These are phyloP conservation scores for Caenorhabditis sinica DNA, from an alignment of 2,888 invertebrate genomes.

Conservation along the genomic window DNA sequence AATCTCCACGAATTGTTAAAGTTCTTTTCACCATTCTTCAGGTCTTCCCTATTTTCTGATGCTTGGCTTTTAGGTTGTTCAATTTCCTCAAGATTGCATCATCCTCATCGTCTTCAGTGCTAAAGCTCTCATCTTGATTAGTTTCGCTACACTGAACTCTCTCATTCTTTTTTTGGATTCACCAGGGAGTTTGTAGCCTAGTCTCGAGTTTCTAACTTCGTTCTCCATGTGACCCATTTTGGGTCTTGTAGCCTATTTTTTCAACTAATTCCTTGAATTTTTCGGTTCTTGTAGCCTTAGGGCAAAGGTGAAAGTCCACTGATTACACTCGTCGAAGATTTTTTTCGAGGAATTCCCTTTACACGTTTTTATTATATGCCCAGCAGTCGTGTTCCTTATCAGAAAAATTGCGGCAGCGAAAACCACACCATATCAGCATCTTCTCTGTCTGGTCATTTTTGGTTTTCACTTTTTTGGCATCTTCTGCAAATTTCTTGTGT, in stretches of 20 bases:
- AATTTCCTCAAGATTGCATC: not conserved
- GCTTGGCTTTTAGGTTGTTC: too few species aligned
- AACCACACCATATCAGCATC: slow-evolving; percentile 21
- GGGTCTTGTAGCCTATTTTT: not conserved
- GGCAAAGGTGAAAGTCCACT: slow-evolving; percentile 41
- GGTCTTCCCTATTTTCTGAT: too few species aligned
- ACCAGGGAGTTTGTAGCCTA: too few species aligned
- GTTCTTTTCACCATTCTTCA: too few species aligned
- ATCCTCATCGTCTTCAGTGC: not conserved
- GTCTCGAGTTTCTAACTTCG: too few species aligned
- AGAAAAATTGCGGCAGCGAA: not conserved
- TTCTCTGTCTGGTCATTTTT: not conserved
- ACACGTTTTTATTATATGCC: not conserved
- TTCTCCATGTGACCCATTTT: too few species aligned
- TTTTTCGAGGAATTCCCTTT: not conserved
- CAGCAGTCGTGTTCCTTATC: slow-evolving; percentile 26
- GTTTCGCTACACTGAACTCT: not conserved
- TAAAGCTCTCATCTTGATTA: not conserved
- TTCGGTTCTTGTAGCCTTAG: not conserved
- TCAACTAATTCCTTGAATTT: not conserved
- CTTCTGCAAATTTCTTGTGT: not conserved
- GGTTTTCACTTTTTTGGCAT: not conserved
- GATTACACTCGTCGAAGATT: slow-evolving; percentile 14
- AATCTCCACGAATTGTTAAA: too few species aligned
- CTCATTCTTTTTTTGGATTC: not conserved